Conservation (phyloP, 92 coral and sea anemone species). For the Bergia puertoricense region DNA sequence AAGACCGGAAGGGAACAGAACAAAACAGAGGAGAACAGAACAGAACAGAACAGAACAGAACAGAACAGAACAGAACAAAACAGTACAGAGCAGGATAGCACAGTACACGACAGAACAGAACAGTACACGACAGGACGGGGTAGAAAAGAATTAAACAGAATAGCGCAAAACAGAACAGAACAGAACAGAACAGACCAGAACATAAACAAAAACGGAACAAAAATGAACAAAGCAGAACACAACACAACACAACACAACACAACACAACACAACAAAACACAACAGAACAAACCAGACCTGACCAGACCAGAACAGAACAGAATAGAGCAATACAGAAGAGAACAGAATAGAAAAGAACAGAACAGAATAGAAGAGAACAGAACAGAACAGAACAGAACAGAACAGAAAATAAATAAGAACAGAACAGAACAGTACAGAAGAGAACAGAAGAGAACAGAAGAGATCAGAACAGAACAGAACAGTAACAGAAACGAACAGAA, state of each 20-base stretch:
- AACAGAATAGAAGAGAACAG: background rate
- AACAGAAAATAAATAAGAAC: no score
- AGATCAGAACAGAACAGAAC: no score
- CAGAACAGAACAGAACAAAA: background rate
- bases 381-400: background rate
- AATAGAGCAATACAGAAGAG: background rate
- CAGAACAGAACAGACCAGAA: background rate
- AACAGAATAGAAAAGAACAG: background rate
- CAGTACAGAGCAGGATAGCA: background rate
- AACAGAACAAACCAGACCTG: background rate
- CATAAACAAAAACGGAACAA: background rate
- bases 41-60: background rate
- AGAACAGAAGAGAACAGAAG: no score
- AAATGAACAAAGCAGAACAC: background rate
- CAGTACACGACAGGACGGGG: background rate
- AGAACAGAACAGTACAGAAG: no score
- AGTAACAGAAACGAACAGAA: no score
- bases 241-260: no score
- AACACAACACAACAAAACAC: no score
- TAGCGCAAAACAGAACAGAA: background rate
- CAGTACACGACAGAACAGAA: background rate
- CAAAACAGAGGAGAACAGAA: background rate
- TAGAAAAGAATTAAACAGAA: background rate
- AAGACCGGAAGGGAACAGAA: no score
- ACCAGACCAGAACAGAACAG: background rate